Evolutionary conservation across 2,888 invertebrate species (phyloP).

Genomic region (Nemotelus pantherinus): DNA sequence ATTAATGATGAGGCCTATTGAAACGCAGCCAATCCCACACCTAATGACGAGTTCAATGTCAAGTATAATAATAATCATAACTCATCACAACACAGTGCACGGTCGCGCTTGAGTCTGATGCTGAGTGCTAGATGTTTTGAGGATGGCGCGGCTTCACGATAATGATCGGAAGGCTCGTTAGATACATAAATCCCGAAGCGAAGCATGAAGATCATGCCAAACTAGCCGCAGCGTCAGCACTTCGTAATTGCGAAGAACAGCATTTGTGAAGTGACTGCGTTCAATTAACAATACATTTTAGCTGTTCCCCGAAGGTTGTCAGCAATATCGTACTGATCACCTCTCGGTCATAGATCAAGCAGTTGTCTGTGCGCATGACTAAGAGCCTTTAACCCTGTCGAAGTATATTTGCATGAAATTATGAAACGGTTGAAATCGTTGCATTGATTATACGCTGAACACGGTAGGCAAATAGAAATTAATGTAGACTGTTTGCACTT

Average conservation of each 20-base stretch:
- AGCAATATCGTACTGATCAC: slow-evolving; percentile 21
- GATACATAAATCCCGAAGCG: neutral
- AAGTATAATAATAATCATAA: slow-evolving; percentile 42
- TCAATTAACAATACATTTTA: slow-evolving; percentile 2
- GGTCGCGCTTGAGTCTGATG: neutral
- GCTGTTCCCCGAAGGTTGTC: slow-evolving; percentile 2
- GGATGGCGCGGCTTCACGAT: slow-evolving; percentile 13
- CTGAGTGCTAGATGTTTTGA: slow-evolving; percentile 14
- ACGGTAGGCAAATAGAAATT: too few relatives aligned
- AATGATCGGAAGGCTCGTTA: neutral
- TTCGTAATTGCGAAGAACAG: neutral
- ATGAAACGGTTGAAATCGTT: too few relatives aligned
- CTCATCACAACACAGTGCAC: slow-evolving; percentile 19
- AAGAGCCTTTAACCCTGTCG: neutral
- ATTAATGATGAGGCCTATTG: slow-evolving; percentile 20
- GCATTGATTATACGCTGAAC: too few relatives aligned
- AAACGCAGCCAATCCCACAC: slow-evolving; percentile 26
- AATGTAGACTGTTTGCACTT: too few relatives aligned
- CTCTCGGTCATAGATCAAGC: slow-evolving; percentile 24
- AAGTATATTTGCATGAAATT: neutral
- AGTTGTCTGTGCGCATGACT: neutral
- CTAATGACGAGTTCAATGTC: slow-evolving; percentile 39
- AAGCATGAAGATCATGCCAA: slow-evolving; percentile 28
- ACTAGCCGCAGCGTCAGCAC: neutral
- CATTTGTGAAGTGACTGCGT: neutral